Base-by-base conservation (phyloP, 2,888 invertebrate species). In the Scaptomyza flava region DNA sequence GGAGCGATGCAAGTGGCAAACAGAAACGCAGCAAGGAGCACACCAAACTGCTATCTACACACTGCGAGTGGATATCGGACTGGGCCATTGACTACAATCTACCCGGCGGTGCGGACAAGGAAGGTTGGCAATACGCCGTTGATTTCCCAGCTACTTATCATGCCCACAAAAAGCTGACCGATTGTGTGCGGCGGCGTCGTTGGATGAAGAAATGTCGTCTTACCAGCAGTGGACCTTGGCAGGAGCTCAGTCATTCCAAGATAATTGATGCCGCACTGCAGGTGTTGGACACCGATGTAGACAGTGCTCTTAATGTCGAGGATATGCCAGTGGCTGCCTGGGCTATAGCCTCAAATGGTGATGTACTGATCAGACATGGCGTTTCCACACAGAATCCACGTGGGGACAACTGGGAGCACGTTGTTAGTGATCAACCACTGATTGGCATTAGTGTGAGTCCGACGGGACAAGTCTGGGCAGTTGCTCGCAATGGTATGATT, bases 121-220 rank as follows among this genome's bases (percentile, higher is more conserved):
- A 98, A 77, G 98, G 98, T 2, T 98, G 98, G 98, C 98, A 98
- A 90, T 98, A 98, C 91, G 98, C 98, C 0, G 95, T 96, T 1
- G 98, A 98, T 92, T 98, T 98, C 90, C 97, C 98, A 1, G 95
- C 96, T 1, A 94, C 95, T 9, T 98, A 97, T 91, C 98, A 97
- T 89, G 95, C 95, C 0, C 94, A 95, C 81, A 97, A 97, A 92
- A 94, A 96, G 75, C 96, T 98, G 75, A 97, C 97, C 0, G 98
- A 98, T 91, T 97, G 97, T 89, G 98, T 98, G 0, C 93, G 98
- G 27, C 93, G 97, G 12, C 93, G 97, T 45, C 93, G 97, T 54
- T 98, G 97, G 97, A 95, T 95, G 86, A 94, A 97, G 79, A 95
- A 96, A 87, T 97, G 97, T 85, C 95, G 96, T 69, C 93, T 98